A percentile compares a stretch with the other conserved stretches of the same genome.
Conservation (phyloP, 2,888 invertebrate species). For the Pyrrhosoma nymphula region DNA sequence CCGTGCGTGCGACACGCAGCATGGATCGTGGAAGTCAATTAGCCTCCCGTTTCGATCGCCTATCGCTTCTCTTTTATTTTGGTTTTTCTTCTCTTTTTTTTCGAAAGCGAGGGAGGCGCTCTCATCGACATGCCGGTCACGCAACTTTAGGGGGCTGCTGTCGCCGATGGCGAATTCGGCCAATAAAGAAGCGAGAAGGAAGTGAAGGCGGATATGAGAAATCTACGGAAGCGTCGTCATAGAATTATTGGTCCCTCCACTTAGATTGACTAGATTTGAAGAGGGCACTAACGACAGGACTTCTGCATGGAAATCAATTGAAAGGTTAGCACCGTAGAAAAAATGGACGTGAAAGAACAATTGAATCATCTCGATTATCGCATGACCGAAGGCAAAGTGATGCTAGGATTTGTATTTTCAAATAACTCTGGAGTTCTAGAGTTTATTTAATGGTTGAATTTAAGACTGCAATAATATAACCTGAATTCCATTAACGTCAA, state of each 20-base stretch:
- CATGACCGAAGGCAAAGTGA: too few relatives aligned
- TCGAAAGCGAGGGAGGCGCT: not conserved
- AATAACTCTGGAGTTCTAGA: too few relatives aligned
- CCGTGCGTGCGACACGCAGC: constrained; percentile 5
- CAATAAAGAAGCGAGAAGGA: not conserved
- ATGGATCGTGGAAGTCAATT: not conserved
- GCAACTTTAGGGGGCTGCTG: not conserved
- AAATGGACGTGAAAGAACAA: not conserved
- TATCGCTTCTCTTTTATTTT: not conserved
- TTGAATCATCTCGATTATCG: not conserved
- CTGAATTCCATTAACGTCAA: too few relatives aligned
- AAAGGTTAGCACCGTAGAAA: too few relatives aligned
- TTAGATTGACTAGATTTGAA: not conserved
- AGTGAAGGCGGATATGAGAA: not conserved
- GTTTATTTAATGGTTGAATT: too few relatives aligned
- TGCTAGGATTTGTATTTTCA: too few relatives aligned
- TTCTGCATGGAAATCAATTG: not conserved
- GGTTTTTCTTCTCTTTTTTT: not conserved
- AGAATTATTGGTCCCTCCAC: not conserved
- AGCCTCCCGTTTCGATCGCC: constrained; percentile 5
- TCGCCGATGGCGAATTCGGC: not conserved
- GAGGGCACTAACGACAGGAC: not conserved
- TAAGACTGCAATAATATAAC: too few relatives aligned
- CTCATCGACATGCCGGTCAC: not conserved
- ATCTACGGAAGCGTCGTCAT: not conserved